Evolutionary conservation across 2,797 vertebrate genomes (phyloP), one percentile per base, ranked within the genome.

Genomic region (Gallinago stenura): DNA sequence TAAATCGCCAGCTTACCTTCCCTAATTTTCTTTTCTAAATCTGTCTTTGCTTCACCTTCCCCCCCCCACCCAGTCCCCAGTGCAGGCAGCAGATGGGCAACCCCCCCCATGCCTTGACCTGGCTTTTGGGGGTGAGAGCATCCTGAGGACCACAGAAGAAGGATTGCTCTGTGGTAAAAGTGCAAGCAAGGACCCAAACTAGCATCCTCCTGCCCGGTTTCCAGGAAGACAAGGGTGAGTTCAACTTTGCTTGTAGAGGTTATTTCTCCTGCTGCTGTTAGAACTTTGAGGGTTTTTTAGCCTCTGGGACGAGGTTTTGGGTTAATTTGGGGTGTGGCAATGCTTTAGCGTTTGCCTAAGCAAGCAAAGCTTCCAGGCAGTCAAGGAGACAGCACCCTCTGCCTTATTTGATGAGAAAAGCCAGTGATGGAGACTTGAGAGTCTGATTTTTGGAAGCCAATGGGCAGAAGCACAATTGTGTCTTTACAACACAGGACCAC

Each of bases 141-240:
- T 39, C 1, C 0, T 0, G 26, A 22, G 46, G 20, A 50, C 35
- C 17, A 5, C 0, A 1, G 68, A 19, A 51, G 39, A 51, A 54
- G 30, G 41, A n/a, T 2, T 73, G 31, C 53, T 81, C 33, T 50
- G 26, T 1, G 6, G 43, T 62, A 80, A 73, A 19, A 22, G 28
- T 35, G 46, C 0, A 6, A 62, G 56, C 53, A 64, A 71, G 54
- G 58, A 78, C 90, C 41, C 41, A 54, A 71, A 72, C 58, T 5
- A 84, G 22, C 39, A 37, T 66, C 21, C 73, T 60, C 53, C 73
- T 16, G 6, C 41, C 12, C 22, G 3, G 12, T 26, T 84, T 90
- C 81, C 7, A 37, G 26, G 51, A 72, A 82, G 68, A 37, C 14
- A 33, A 4, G 31, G 18, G 0, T 39, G 7, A 83, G 15, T 35